Conservation (phyloP, 2,113 vertebrate species). For the Vombatus ursinus region DNA sequence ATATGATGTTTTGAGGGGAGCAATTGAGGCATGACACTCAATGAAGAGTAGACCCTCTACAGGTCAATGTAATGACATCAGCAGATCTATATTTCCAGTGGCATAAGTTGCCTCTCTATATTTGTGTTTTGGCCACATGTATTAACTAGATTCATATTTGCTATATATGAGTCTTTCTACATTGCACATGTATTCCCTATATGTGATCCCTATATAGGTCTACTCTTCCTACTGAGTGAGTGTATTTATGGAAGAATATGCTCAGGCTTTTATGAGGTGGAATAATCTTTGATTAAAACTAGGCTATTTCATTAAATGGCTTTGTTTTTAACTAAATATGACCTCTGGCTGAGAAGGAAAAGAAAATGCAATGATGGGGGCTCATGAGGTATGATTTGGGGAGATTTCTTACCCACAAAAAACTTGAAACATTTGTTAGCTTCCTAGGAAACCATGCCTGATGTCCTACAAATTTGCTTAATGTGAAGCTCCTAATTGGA, state of each 20-base stretch:
- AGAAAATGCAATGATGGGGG: not conserved
- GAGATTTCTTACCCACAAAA: not conserved
- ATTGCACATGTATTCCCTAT: not conserved
- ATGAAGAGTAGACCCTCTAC: not conserved
- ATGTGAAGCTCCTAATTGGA: not conserved
- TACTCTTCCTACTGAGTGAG: not conserved
- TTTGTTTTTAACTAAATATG: not conserved
- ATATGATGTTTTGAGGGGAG: not conserved
- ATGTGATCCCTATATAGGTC: not conserved
- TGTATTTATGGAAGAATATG: not conserved
- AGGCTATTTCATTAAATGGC: not conserved
- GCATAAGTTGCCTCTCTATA: not conserved
- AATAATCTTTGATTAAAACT: not conserved
- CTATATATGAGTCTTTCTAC: not conserved
- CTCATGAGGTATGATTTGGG: not conserved
- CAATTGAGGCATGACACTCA: not conserved
- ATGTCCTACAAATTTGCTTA: not conserved
- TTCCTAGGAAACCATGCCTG: not conserved
- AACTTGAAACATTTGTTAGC: not conserved
- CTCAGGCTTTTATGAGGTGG: not conserved
- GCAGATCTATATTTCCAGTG: not conserved
- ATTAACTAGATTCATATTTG: not conserved
- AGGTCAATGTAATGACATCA: not conserved
- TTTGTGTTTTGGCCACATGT: not conserved
- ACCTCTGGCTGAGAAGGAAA: not conserved